phyloP scores from a whole-genome alignment of 2,888 invertebrate species.

The Lasioglossum zephyrum region DNA sequence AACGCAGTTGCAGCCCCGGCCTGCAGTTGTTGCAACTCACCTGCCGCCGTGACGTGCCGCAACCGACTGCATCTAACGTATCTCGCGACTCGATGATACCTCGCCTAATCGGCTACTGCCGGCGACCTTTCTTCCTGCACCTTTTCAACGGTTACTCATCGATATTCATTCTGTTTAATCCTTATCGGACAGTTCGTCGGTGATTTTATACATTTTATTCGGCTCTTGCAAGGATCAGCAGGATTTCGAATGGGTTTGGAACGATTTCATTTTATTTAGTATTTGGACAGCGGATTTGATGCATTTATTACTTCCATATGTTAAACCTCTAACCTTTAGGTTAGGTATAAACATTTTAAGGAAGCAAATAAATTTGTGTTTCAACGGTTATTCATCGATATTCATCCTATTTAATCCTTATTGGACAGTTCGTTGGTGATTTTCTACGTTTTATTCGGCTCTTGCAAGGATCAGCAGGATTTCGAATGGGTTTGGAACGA shows the following conservation, averaged over 20 bases:
- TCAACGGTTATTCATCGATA: background rate
- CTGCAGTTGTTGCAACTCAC: slow-evolving; percentile 52
- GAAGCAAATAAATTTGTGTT: background rate
- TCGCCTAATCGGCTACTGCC: background rate
- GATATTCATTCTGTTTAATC: background rate
- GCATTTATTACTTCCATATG: too few relatives aligned
- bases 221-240: too few relatives aligned
- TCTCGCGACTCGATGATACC: background rate
- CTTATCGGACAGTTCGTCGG: background rate
- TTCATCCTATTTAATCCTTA: background rate
- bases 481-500: too few relatives aligned
- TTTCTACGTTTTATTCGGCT: background rate
- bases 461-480: too few relatives aligned
- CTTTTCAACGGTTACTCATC: background rate
- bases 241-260: too few relatives aligned
- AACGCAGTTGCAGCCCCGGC: slow-evolving; percentile 34
- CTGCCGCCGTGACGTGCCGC: slow-evolving; percentile 27
- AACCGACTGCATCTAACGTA: slow-evolving; percentile 33
- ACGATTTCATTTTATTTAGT: too few relatives aligned
- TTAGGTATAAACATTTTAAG: too few relatives aligned
- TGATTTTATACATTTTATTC: background rate
- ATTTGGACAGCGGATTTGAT: too few relatives aligned
- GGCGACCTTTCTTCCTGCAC: background rate
- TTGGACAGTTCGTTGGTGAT: background rate
- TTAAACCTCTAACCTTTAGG: too few relatives aligned